Conservation (phyloP, 2,113 vertebrate genomes). For the Tauraco erythrolophus region DNA sequence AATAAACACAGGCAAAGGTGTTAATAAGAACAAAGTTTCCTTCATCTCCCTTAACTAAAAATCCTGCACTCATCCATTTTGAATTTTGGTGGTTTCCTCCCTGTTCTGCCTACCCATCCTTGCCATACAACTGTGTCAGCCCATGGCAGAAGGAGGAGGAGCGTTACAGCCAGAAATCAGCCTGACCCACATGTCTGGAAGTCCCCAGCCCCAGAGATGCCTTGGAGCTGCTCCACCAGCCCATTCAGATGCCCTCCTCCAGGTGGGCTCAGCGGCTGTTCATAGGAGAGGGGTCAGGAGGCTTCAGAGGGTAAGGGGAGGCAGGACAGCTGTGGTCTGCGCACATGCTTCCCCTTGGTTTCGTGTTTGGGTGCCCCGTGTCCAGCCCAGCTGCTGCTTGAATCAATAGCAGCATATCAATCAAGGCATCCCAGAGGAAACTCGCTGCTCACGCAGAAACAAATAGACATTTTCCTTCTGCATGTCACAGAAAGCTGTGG, state of each 20-base stretch:
- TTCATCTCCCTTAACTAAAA: background rate
- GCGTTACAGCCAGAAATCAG: background rate
- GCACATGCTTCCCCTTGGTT: background rate
- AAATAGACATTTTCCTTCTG: slow-evolving; percentile 11
- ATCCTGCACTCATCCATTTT: background rate
- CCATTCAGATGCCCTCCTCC: background rate
- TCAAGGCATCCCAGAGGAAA: slow-evolving; percentile 19
- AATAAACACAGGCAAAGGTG: background rate
- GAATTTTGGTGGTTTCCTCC: background rate
- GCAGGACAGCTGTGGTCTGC: background rate
- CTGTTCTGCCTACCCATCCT: background rate
- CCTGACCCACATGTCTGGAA: background rate
- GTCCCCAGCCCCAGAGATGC: background rate
- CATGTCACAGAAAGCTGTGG: background rate
- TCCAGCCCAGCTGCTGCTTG: slow-evolving; percentile 19
- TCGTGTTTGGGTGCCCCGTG: accelerated
- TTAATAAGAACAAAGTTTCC: background rate
- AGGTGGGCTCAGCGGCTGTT: accelerated
- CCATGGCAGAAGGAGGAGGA: background rate
- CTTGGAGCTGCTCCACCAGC: background rate
- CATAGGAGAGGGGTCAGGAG: background rate
- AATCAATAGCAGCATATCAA: background rate
- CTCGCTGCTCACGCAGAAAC: background rate
- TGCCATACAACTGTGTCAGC: background rate
- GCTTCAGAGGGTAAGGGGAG: background rate